phyloP scores from a whole-genome alignment of 2,888 invertebrate species.

The Tolmerus cingulatus region DNA sequence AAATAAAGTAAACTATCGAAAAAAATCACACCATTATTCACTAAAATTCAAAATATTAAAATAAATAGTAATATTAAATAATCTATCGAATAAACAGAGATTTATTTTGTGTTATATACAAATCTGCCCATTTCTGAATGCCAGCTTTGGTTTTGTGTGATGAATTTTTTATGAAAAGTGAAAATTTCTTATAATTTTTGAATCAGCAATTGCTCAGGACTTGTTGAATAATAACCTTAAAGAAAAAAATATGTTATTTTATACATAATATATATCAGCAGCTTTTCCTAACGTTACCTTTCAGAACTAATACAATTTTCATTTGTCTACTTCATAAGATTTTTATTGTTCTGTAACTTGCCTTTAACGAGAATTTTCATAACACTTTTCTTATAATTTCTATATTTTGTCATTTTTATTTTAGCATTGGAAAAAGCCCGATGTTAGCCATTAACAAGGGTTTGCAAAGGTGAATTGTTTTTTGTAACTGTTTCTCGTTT shows the following conservation, averaged over 20 bases:
- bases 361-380: slow-evolving; percentile 20
- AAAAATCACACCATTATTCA: background rate
- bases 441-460: slow-evolving; percentile 86
- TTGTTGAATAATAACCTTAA: background rate
- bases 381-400: slow-evolving; percentile 35
- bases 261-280: background rate
- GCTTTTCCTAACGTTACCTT: background rate
- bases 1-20: background rate
- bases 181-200: background rate
- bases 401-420: slow-evolving; percentile 41
- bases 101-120: slow-evolving; percentile 26
- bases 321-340: background rate
- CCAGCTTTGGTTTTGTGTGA: slow-evolving; percentile 40
- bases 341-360: slow-evolving; percentile 16
- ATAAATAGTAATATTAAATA: background rate
- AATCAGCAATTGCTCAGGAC: background rate
- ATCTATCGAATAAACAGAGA: background rate
- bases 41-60: background rate
- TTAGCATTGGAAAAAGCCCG: slow-evolving; percentile 79
- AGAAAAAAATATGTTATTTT: background rate
- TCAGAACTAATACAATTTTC: background rate
- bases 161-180: slow-evolving; percentile 12
- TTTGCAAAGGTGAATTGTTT: slow-evolving; percentile 76
- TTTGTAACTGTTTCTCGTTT: slow-evolving; percentile 55
- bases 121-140: slow-evolving; percentile 40